Evolutionary conservation across 2,888 invertebrate genomes (phyloP).

Genomic region (Drosophila tanythrix): DNA sequence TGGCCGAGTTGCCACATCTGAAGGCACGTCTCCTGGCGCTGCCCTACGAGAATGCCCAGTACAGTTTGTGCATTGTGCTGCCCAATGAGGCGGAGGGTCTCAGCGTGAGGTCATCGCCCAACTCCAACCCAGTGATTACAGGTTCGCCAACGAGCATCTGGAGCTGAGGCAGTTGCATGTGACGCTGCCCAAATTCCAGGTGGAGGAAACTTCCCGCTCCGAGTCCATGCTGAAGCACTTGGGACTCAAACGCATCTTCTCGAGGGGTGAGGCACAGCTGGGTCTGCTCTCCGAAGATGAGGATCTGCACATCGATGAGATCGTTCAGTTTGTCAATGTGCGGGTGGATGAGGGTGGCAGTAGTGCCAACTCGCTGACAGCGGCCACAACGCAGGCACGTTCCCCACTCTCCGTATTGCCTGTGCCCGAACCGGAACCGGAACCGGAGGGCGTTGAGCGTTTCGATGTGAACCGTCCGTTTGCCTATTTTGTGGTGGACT

Average conservation of each 20-base stretch:
- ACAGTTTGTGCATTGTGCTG: slow-evolving; percentile 87
- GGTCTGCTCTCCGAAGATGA: slow-evolving; percentile 87
- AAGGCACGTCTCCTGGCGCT: slow-evolving; percentile 89
- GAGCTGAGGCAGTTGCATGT: slow-evolving; percentile 85
- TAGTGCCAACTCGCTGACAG: slow-evolving; percentile 85
- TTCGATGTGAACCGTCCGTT: slow-evolving; percentile 88
- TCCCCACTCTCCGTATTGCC: slow-evolving; percentile 53
- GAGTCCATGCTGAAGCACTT: slow-evolving; percentile 87
- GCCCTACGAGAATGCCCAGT: slow-evolving; percentile 90
- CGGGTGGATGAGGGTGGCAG: slow-evolving; percentile 87
- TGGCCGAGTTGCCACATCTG: slow-evolving; percentile 87
- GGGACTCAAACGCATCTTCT: slow-evolving; percentile 87
- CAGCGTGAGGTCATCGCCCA: slow-evolving; percentile 86
- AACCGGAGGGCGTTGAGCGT: slow-evolving; percentile 68
- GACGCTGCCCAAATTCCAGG: slow-evolving; percentile 87
- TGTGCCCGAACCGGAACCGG: slow-evolving; percentile 66
- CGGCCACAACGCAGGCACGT: slow-evolving; percentile 65
- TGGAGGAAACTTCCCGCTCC: slow-evolving; percentile 88
- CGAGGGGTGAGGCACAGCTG: slow-evolving; percentile 87
- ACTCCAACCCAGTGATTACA: slow-evolving; percentile 85
- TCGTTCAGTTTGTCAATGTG: slow-evolving; percentile 88
- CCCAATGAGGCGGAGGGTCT: slow-evolving; percentile 87
- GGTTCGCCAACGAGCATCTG: slow-evolving; percentile 54
- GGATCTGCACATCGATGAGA: slow-evolving; percentile 88
- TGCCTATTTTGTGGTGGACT: slow-evolving; percentile 88